Evolutionary conservation across 2,888 invertebrate species (phyloP).

Genomic region (Drosophila emarginata): DNA sequence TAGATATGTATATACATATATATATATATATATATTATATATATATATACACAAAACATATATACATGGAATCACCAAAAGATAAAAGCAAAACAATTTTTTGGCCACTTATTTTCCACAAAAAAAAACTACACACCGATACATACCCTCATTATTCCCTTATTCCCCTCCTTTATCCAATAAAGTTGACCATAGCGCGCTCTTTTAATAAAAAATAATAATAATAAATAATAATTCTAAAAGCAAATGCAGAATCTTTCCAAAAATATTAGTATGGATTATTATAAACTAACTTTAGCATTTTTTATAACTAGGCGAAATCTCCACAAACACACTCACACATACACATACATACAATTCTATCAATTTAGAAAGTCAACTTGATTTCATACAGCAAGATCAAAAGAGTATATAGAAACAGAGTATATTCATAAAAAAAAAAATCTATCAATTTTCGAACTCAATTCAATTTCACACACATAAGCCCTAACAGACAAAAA

Average conservation of each 20-base stretch:
- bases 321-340: slow-evolving; percentile 10
- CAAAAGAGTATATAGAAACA: neutral
- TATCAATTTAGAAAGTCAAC: neutral
- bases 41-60: slow-evolving; percentile 37
- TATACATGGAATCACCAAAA: slow-evolving; percentile 25
- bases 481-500: neutral
- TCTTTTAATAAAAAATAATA: slow-evolving; percentile 43
- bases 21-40: slow-evolving; percentile 21
- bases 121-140: slow-evolving; percentile 12
- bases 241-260: slow-evolving; percentile 26
- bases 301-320: slow-evolving; percentile 49
- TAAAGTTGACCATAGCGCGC: slow-evolving; percentile 65
- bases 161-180: slow-evolving; percentile 8
- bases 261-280: slow-evolving; percentile 13
- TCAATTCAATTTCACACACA: slow-evolving; percentile 3
- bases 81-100: slow-evolving; percentile 40
- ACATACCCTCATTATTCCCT: neutral
- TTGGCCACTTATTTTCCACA: slow-evolving; percentile 58
- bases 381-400: neutral
- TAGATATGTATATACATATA: neutral
- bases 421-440: neutral
- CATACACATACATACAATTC: neutral
- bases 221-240: slow-evolving; percentile 52
- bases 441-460: neutral
- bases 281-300: slow-evolving; percentile 38